Evolutionary conservation across 1,140 invertebrate species (phyloP).

Genomic region (Trichoplusia ni): DNA sequence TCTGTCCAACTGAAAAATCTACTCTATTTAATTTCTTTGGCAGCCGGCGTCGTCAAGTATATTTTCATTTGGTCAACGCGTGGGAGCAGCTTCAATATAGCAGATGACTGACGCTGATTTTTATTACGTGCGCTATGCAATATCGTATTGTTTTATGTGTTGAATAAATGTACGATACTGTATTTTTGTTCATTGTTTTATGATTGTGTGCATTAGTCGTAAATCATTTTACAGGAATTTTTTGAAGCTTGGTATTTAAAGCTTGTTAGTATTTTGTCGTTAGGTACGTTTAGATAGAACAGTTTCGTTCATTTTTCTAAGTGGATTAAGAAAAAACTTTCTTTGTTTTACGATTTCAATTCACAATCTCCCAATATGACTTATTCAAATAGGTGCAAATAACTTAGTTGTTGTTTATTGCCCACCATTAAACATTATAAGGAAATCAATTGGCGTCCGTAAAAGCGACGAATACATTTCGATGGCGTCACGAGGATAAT

Average conservation of each 20-base stretch:
- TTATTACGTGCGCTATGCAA: constrained; percentile 64
- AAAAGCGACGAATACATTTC: no score
- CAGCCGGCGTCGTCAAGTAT: constrained; percentile 64
- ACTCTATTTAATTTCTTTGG: constrained; percentile 77
- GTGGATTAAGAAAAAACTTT: no score
- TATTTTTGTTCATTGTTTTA: constrained; percentile 5
- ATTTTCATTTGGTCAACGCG: constrained; percentile 67
- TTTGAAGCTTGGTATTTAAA: neutral
- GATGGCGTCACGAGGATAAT: no score
- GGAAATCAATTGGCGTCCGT: no score
- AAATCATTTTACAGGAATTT: constrained; percentile 12
- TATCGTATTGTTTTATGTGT: constrained; percentile 71
- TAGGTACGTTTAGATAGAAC: no score
- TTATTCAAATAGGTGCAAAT: no score
- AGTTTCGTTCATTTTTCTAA: no score
- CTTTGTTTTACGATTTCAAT: no score
- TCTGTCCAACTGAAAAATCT: constrained; percentile 70
- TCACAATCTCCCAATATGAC: no score
- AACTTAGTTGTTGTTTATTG: no score
- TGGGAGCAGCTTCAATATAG: constrained; percentile 62
- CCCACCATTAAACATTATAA: no score
- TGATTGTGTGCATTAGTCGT: neutral
- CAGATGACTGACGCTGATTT: constrained; percentile 70
- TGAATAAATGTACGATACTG: constrained; percentile 49
- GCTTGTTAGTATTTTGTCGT: no score